Evolutionary conservation across 2,113 vertebrate species (phyloP), one percentile per base, ranked within the genome.

Genomic region (Plecotus auritus): DNA sequence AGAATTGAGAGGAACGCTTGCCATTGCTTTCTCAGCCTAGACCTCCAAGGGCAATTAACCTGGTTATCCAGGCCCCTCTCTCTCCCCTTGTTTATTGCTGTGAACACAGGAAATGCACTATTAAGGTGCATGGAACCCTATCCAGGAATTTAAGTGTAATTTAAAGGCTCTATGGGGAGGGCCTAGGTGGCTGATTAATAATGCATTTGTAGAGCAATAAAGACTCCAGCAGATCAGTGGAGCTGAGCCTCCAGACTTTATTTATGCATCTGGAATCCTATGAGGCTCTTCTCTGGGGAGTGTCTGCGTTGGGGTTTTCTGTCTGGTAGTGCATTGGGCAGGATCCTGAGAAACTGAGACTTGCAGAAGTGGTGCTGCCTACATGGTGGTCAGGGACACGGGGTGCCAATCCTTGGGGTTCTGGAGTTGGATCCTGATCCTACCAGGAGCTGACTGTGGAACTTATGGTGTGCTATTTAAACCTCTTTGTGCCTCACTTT

Each of bases 181-280:
- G 2, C 96, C 98, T 95, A 64, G 40, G 93, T 93, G 93, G 97
- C 97, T 98, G 97, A 97, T 98, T 98, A 98, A 98, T 97, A 98
- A 97, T 97, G 83, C 97, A 97, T 98, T 93, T 93, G 95, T 88
- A 92, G 86, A 97, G 95, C 93, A 97, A 42, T 95, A 93, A 86
- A 98, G 86, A 90, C 93, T 91, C 87, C 76, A 64, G 88, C 95
- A 30, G 94, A 95, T 96, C 95, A 85, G 95, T 22, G 85, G 93
- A 92, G 82, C 97, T 97, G 81, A 74, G 95, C 95, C 95, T 96
- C 88, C 85, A 42, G 95, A 73, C 42, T 97, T 81, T 45, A 89
- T 73, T 97, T 96, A 14, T 70, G 81, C 88, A 77, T 76, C 90
- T 97, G 0, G 0, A 94, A 90, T 97, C 94, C 95, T 74, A 0